Evolutionary conservation across 2,113 vertebrate genomes (phyloP), one percentile per base, ranked within the genome.

Genomic region (Osmerus mordax): DNA sequence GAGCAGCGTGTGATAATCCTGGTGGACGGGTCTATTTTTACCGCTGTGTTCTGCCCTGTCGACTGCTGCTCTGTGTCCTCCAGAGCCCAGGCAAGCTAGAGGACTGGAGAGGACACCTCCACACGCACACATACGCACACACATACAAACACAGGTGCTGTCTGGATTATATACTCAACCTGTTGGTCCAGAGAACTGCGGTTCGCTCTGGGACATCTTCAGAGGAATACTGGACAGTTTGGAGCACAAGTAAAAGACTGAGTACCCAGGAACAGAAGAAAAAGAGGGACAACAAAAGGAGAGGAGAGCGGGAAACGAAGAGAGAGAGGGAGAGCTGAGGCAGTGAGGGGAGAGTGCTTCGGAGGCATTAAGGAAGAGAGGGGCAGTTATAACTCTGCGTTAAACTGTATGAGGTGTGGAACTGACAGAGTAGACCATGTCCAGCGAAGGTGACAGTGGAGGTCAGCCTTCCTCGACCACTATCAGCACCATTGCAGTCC

Each of bases 11-110:
- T 83, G 94, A 96, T 95, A 95, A 95, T 92, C 90, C 94, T 90
- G 89, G 90, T 93, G 90, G 91, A 86, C 78, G 75, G 86, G 84
- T 91, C 94, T 96, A 96, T 95, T 95, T 96, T 94, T 96, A 96
- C 92, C 92, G 83, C 88, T 29, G 90, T 92, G 92, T 92, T 92
- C 90, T 91, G 79, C 89, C 91, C 90, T 90, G 92, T 89, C 93
- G 81, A 87, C 77, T 76, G 83, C 81, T 77, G 79, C 86, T 87
- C 89, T 75, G 90, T 86, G 85, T 71, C 69, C 78, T 70, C n/a
- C 23, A 72, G 61, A 16, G 56, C 72, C 77, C 70, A 71, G 71
- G 75, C 74, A 75, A 55, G 76, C 72, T 23, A 61, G 66, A 67
- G 72, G 54, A 68, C 64, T 63, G 63, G 60, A 18, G 62, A 64